phyloP scores from a whole-genome alignment of 1,140 invertebrate species.

The Drosophila kurseongensis region DNA sequence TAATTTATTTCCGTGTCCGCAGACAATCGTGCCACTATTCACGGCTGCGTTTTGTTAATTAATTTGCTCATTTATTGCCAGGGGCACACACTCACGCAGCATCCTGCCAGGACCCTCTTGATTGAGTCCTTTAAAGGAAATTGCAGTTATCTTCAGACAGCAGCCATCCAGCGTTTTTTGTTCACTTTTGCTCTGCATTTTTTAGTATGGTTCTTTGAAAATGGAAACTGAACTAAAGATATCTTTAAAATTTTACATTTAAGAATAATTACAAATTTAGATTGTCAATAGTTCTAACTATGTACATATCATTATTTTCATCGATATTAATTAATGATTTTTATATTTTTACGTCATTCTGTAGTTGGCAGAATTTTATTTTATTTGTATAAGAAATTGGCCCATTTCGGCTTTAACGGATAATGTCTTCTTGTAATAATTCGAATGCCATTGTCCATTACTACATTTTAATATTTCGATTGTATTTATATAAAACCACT shows the following conservation, averaged over 20 bases:
- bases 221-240: not conserved
- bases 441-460: no score
- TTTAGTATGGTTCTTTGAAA: not conserved
- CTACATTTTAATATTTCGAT: no score
- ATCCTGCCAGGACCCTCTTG: constrained; percentile 38
- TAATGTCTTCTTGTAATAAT: no score
- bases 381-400: no score
- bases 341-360: no score
- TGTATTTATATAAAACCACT: no score
- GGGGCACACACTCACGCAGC: constrained; percentile 8
- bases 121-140: constrained; percentile 64
- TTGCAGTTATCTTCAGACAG: constrained; percentile 52
- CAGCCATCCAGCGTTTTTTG: constrained; percentile 43
- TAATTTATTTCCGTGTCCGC: constrained; percentile 71
- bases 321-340: no score
- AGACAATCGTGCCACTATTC: constrained; percentile 76
- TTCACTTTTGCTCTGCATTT: not conserved
- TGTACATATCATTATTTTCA: no score
- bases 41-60: constrained; percentile 75
- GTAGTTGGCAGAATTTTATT: no score
- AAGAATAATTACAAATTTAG: not conserved
- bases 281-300: no score
- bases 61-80: constrained; percentile 79
- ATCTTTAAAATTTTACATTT: not conserved
- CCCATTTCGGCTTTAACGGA: no score